These are phyloP conservation scores for Ceyx cyanopectus DNA, from an alignment of 2,113 vertebrate genomes.

Conservation along the genomic window DNA sequence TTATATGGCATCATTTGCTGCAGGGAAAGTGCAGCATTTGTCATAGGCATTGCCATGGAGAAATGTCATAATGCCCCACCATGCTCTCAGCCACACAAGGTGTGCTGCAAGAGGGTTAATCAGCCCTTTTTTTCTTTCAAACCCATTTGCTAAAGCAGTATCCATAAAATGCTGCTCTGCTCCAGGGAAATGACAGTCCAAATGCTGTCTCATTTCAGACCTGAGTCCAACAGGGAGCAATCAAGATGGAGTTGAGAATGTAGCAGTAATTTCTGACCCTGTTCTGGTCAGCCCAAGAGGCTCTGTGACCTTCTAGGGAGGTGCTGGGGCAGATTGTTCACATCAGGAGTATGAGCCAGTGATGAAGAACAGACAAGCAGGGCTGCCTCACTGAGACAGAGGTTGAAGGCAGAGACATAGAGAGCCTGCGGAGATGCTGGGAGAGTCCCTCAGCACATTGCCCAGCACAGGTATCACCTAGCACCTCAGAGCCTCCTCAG, in stretches of 20 bases:
- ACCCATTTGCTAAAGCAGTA: neutral
- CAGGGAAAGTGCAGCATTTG: neutral
- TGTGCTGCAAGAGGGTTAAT: neutral
- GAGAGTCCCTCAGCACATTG: accelerated
- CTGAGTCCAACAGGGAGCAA: constrained; percentile 12
- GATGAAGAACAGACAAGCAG: neutral
- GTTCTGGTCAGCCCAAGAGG: neutral
- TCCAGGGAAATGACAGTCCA: neutral
- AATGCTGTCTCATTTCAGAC: neutral
- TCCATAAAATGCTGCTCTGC: neutral
- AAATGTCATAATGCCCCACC: neutral
- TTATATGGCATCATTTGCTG: neutral
- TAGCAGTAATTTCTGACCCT: neutral
- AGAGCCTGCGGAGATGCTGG: neutral
- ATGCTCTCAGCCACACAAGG: neutral
- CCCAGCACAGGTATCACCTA: neutral
- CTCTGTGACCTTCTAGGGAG: neutral
- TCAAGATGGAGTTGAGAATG: neutral
- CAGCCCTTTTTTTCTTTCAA: neutral
- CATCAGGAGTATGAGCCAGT: neutral
- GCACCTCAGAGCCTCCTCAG: neutral
- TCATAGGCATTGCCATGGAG: neutral
- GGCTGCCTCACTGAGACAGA: neutral
- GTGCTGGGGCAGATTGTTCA: neutral
- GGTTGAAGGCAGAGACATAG: neutral